These are phyloP conservation scores for Lamellibrachia luymesi DNA, from an alignment of 1,140 invertebrate genomes.

Conservation along the genomic window DNA sequence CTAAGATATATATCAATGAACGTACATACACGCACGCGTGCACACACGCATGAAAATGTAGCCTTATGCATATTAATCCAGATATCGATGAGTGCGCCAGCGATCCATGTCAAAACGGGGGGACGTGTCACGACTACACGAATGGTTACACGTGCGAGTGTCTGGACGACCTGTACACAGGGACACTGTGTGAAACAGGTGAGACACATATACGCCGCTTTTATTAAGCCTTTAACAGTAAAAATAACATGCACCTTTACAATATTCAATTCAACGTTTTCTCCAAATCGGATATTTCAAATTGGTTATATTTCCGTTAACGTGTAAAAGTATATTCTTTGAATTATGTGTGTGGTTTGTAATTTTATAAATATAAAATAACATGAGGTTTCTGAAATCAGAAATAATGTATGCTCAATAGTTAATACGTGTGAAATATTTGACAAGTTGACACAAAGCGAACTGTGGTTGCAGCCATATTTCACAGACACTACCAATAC, in stretches of 20 bases:
- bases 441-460: no score
- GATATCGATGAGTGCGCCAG: conserved; percentile 1
- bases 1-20: no score
- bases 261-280: no score
- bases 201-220: not conserved
- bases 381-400: not conserved
- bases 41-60: no score
- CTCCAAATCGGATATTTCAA: no score
- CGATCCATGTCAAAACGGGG: conserved; percentile 5
- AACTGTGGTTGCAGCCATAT: not conserved
- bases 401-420: no score
- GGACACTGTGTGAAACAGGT: not conserved
- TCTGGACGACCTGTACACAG: not conserved
- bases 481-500: not conserved
- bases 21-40: no score
- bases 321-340: no score
- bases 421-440: no score
- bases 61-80: not conserved
- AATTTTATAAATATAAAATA: not conserved
- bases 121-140: not conserved
- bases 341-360: not conserved
- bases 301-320: no score
- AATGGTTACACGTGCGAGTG: not conserved
- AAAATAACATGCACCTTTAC: no score
- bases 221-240: not conserved